Evolutionary conservation across 2,113 vertebrate species (phyloP).

Genomic region (Mixornis gularis): DNA sequence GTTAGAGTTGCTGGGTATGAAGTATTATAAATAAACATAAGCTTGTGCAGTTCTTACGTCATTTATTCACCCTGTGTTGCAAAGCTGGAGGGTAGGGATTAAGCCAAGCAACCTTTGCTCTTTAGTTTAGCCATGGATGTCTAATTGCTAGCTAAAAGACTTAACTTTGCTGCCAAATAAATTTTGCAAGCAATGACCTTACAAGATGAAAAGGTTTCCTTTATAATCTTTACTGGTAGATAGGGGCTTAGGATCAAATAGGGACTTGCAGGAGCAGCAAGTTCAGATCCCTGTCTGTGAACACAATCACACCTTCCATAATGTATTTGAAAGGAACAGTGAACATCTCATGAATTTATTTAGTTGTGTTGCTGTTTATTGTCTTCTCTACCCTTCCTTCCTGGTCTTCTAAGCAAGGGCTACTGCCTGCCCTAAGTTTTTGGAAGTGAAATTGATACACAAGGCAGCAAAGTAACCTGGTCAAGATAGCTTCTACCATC

Average conservation of each 20-base stretch:
- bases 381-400: background rate
- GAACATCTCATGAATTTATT: background rate
- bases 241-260: background rate
- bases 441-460: background rate
- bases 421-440: background rate
- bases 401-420: accelerated
- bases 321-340: background rate
- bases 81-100: slow-evolving; percentile 27
- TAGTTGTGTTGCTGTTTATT: background rate
- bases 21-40: slow-evolving; percentile 80
- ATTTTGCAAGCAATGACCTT: slow-evolving; percentile 21
- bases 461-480: background rate
- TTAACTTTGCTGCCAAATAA: slow-evolving; percentile 14
- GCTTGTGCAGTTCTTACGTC: slow-evolving; percentile 29
- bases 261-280: background rate
- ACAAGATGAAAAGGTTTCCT: background rate
- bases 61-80: slow-evolving; percentile 55
- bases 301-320: background rate
- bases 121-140: slow-evolving; percentile 2
- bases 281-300: background rate
- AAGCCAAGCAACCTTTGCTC: slow-evolving; percentile 1
- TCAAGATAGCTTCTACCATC: background rate
- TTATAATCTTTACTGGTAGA: background rate
- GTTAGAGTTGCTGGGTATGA: slow-evolving; percentile 66
- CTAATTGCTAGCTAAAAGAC: slow-evolving; percentile 16